Conservation (phyloP, 1,140 invertebrate species). For the Drosophila dunni region DNA sequence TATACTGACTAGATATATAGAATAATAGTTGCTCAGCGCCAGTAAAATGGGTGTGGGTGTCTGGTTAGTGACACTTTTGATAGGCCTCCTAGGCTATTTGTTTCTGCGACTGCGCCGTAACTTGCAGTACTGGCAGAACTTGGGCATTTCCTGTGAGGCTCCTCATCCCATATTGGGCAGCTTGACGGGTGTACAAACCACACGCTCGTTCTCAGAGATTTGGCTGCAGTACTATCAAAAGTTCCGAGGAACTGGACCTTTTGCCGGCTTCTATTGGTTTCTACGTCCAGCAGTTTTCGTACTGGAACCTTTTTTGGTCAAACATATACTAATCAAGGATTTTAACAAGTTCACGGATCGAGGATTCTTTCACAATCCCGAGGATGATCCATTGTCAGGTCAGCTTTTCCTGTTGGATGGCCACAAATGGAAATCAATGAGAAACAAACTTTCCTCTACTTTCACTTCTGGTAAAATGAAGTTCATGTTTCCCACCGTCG, state of each 20-base stretch:
- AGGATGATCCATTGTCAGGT: slow-evolving; percentile 85
- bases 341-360: slow-evolving; percentile 86
- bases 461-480: slow-evolving; percentile 87
- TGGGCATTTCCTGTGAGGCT: slow-evolving; percentile 79
- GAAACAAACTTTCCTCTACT: slow-evolving; percentile 86
- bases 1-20: not conserved
- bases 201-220: slow-evolving; percentile 29
- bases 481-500: slow-evolving; percentile 85
- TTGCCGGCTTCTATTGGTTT: slow-evolving; percentile 80
- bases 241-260: slow-evolving; percentile 63
- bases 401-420: slow-evolving; percentile 85
- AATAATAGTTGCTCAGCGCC: not conserved
- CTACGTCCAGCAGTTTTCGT: slow-evolving; percentile 85
- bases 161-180: slow-evolving; percentile 72
- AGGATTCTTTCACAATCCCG: slow-evolving; percentile 84
- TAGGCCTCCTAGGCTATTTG: slow-evolving; percentile 20
- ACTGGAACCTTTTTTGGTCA: slow-evolving; percentile 87
- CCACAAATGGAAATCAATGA: slow-evolving; percentile 86
- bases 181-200: slow-evolving; percentile 32
- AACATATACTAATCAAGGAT: slow-evolving; percentile 87
- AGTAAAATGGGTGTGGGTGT: slow-evolving; percentile 20
- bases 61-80: slow-evolving; percentile 15
- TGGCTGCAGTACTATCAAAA: slow-evolving; percentile 70
- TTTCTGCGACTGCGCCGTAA: slow-evolving; percentile 23
- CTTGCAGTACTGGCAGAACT: slow-evolving; percentile 73